Evolutionary conservation across 2,797 vertebrate genomes (phyloP).

Genomic region (Trachops cirrhosus): DNA sequence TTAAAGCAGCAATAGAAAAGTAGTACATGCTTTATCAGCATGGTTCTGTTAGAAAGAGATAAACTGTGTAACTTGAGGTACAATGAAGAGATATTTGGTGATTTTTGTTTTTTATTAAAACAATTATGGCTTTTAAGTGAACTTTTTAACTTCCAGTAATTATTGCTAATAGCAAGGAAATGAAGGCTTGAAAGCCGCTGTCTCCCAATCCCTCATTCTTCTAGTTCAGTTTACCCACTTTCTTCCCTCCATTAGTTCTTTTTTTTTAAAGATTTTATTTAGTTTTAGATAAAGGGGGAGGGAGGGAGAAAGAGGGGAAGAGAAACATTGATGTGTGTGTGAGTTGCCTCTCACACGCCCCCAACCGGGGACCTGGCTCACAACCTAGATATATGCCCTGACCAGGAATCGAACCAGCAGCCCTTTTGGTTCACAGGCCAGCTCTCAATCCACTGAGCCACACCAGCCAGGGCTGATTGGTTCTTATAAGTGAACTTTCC

Average conservation of each 20-base stretch:
- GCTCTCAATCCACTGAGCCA: neutral
- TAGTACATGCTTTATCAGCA: neutral
- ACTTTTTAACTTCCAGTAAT: conserved; percentile 7
- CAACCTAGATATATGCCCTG: neutral
- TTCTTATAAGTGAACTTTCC: neutral
- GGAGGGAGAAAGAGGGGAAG: too few species aligned
- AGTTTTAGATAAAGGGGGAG: neutral
- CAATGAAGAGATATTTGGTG: neutral
- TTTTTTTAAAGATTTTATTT: neutral
- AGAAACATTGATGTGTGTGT: neutral
- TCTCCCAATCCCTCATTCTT: neutral
- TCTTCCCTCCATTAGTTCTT: neutral
- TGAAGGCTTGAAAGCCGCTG: neutral
- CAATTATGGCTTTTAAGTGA: neutral
- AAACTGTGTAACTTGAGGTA: neutral
- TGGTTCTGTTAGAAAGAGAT: neutral
- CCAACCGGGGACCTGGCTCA: neutral
- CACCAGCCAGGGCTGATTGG: neutral
- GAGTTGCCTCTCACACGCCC: neutral
- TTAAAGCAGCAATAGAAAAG: neutral
- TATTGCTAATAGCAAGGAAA: neutral
- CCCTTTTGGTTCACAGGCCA: neutral
- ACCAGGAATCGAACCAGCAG: neutral
- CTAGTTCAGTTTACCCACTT: neutral
- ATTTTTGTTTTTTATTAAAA: neutral